phyloP scores from a whole-genome alignment of 92 coral and sea anemone genomes.

The Galaxea fascicularis region DNA sequence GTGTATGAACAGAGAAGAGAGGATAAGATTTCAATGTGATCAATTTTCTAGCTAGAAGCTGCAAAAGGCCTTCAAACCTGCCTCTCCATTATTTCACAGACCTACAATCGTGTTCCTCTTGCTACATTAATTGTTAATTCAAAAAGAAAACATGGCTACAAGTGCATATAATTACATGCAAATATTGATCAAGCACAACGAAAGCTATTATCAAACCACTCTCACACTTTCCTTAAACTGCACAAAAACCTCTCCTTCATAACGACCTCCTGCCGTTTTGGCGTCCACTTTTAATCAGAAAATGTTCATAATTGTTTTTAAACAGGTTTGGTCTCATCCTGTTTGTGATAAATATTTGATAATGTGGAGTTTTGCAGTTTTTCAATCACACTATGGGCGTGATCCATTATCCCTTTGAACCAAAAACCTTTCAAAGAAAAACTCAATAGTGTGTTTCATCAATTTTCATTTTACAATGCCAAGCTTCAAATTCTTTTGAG shows the following conservation, averaged over 20 bases:
- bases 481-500: no score
- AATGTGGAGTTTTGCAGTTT: not conserved
- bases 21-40: no score
- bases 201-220: not conserved
- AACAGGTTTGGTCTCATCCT: not conserved
- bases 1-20: no score
- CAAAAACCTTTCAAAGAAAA: not conserved
- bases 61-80: no score
- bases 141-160: no score
- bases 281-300: not conserved
- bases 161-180: not conserved
- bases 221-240: not conserved
- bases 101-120: no score
- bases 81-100: no score
- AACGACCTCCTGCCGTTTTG: not conserved
- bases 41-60: no score
- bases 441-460: no score
- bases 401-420: not conserved
- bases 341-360: not conserved
- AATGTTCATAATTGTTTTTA: no score
- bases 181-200: not conserved
- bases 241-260: not conserved
- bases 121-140: no score
- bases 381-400: not conserved
- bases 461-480: no score